A percentile compares a stretch with the other conserved stretches of the same genome.
Conservation (phyloP, 2,113 vertebrate species). For the Polyodon spathula region DNA sequence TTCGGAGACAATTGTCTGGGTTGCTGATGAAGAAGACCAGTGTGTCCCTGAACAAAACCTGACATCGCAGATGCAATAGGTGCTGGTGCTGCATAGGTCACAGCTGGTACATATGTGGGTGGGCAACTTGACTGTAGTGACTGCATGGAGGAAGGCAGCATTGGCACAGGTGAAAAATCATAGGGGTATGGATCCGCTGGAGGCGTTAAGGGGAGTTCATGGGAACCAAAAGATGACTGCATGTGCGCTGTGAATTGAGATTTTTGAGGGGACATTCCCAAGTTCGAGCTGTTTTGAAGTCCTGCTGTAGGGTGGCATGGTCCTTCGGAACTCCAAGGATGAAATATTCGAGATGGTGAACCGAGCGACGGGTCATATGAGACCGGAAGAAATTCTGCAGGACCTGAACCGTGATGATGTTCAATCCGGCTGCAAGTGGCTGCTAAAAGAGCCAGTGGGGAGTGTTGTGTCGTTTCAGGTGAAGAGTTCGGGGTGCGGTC, state of each 20-base stretch:
- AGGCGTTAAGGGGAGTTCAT: constrained; percentile 90
- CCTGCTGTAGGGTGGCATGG: constrained; percentile 61
- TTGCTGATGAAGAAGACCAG: constrained; percentile 80
- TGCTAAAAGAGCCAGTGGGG: constrained; percentile 87
- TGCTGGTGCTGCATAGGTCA: constrained; percentile 75
- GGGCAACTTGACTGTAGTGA: constrained; percentile 77
- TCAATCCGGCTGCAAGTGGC: constrained; percentile 96
- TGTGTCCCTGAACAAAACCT: constrained; percentile 75
- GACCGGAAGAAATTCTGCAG: constrained; percentile 83
- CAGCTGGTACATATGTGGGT: constrained; percentile 78
- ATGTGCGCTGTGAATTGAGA: constrained; percentile 69
- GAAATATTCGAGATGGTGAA: constrained; percentile 89
- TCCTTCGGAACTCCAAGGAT: constrained; percentile 89
- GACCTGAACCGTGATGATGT: constrained; percentile 75
- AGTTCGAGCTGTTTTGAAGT: constrained; percentile 66
- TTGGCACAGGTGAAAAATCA: constrained; percentile 94
- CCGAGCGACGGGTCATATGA: constrained; percentile 83
- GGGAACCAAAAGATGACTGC: constrained; percentile 74
- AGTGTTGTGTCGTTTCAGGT: constrained; percentile 87
- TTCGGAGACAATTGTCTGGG: constrained; percentile 84
- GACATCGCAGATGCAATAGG: constrained; percentile 57
- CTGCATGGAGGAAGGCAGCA: constrained; percentile 87
- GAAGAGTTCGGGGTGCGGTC: constrained; percentile 95
- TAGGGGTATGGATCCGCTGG: constrained; percentile 91
- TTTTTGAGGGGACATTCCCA: constrained; percentile 77